These are phyloP conservation scores for Mechanitis messenoides DNA, from an alignment of 2,888 invertebrate species.

Conservation along the genomic window DNA sequence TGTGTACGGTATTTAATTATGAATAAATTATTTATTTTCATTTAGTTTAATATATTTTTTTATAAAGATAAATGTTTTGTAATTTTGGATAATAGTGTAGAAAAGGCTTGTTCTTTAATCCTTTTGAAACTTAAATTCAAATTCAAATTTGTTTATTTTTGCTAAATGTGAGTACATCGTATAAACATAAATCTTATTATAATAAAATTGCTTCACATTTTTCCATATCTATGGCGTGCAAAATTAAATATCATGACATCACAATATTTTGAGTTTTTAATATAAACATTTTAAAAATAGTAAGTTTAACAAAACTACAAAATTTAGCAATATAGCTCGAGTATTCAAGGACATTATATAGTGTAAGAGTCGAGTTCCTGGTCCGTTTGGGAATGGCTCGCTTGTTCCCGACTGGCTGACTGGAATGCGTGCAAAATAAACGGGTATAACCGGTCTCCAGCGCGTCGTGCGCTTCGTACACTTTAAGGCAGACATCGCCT, in stretches of 20 bases:
- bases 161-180: too few relatives aligned
- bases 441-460: constrained; percentile 67
- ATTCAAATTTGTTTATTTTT: too few relatives aligned
- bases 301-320: constrained; percentile 3
- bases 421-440: constrained; percentile 76
- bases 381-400: constrained; percentile 58
- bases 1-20: not conserved
- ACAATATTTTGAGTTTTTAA: not conserved
- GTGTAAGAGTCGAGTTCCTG: constrained; percentile 60
- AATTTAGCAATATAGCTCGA: not conserved
- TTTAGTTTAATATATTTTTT: too few relatives aligned
- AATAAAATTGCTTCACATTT: too few relatives aligned
- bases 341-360: constrained; percentile 61
- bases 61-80: too few relatives aligned
- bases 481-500: constrained; percentile 44
- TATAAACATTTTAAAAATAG: not conserved
- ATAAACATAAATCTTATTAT: too few relatives aligned
- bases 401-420: constrained; percentile 59
- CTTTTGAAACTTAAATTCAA: too few relatives aligned
- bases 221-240: too few relatives aligned
- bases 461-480: constrained; percentile 60
- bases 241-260: too few relatives aligned
- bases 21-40: too few relatives aligned
- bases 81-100: too few relatives aligned
- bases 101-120: too few relatives aligned